Percentiles rank a stretch among this genome's conserved stretches.
These are phyloP conservation scores for Microctonus brassicae DNA, from an alignment of 2,888 invertebrate species.

Conservation along the genomic window DNA sequence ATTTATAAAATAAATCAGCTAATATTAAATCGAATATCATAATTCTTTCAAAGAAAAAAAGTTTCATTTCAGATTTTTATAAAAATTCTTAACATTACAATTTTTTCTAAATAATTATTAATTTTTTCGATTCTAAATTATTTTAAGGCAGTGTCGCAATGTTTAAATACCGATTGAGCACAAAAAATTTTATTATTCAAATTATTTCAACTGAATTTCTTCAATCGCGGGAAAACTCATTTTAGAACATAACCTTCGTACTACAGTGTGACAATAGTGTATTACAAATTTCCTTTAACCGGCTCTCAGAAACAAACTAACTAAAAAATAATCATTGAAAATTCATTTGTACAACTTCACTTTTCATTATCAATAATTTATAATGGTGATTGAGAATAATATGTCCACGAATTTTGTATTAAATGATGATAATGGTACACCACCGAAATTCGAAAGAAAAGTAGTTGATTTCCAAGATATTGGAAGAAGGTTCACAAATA, in stretches of 20 bases:
- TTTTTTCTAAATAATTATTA: no score
- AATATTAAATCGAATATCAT: no score
- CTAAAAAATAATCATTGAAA: background rate
- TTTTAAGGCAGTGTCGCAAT: no score
- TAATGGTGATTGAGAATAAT: conserved; percentile 2
- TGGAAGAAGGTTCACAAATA: conserved; percentile 47
- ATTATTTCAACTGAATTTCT: no score
- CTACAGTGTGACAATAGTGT: background rate
- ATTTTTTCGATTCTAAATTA: no score
- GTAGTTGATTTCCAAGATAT: conserved; percentile 50
- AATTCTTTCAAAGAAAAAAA: background rate
- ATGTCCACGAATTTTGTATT: conserved; percentile 10
- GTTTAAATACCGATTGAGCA: no score
- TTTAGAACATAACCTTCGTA: background rate
- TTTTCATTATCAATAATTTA: background rate
- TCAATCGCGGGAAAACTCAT: background rate
- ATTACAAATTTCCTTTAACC: background rate
- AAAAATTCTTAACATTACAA: no score
- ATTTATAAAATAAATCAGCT: no score
- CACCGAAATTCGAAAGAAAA: conserved; percentile 51
- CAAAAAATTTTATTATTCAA: no score
- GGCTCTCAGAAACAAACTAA: background rate
- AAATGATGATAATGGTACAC: conserved; percentile 37
- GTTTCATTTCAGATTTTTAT: no score
- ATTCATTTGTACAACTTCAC: background rate